Base-by-base conservation (phyloP, 2,113 vertebrate species). In the Dryoscopus gambensis region DNA sequence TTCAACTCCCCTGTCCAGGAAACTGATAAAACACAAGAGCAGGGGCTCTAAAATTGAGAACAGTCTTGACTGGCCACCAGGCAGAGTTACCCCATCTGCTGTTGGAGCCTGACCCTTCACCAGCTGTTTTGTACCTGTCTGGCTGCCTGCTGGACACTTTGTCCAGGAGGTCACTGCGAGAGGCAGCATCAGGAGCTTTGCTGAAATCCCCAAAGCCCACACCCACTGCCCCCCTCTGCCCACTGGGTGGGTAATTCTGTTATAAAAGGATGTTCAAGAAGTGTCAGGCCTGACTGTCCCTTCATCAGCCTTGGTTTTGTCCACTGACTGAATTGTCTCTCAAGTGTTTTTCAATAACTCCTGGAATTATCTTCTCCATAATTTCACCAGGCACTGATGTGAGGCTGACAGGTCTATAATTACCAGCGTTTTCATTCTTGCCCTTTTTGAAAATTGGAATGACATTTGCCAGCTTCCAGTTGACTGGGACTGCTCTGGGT, bases 351-450 rank as follows among this genome's bases (percentile, higher is more conserved):
- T 69, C 83, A 88, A 2, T 90, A 88, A 70, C 47, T 92, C 74
- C 47, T 78, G n/a, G 65, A 65, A 90, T 62, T 42, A 73, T 92
- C 86, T 60, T 85, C 60, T 92, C 93, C 46, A 28, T 81, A 69
- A 90, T 49, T 90, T 90, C 46, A 70, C 64, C 60, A 70, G 70
- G 37, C 37, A 13, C 46, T 8, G 15, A 56, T 70, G 74, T 44
- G 56, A 94, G 56, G 40, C 70, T 85, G 79, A 88, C 60, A 90
- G 70, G 14, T 31, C 52, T 82, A 1, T 65, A 53, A 88, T 83
- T 90, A 75, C 79, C 47, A 55, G 22, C 39, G 37, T 37, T 9
- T 19, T 56, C 52, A 49, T n/a, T 67, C 65, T 46, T 71, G 75
- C 53, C 83, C 62, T 84, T 70, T 69, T 49, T 75, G 70, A 88